Evolutionary conservation across 2,113 vertebrate species (phyloP).

Genomic region (Pimephales promelas): DNA sequence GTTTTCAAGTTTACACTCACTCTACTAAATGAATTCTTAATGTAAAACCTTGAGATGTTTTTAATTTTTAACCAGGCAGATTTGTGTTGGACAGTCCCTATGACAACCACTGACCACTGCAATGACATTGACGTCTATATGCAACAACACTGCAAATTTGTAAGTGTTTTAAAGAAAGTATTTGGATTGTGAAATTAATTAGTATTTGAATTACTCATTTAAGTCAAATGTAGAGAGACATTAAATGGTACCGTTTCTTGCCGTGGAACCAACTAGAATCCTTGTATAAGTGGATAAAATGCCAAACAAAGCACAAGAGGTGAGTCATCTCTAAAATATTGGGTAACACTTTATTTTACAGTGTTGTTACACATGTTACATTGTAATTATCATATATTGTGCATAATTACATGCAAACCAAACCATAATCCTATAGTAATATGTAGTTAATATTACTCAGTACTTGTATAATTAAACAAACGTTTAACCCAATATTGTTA

Average conservation of each 20-base stretch:
- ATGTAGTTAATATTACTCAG: too few relatives aligned
- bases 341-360: too few relatives aligned
- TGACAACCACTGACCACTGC: conserved; percentile 59
- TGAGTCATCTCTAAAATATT: conserved; percentile 52
- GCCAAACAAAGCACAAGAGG: conserved; percentile 81
- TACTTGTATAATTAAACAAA: too few relatives aligned
- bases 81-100: conserved; percentile 71
- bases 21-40: background rate
- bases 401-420: too few relatives aligned
- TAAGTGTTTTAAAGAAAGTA: background rate
- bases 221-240: background rate
- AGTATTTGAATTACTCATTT: background rate
- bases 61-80: conserved; percentile 73
- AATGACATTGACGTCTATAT: conserved; percentile 2
- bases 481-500: background rate
- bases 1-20: background rate
- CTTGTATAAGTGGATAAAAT: conserved; percentile 64
- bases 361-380: too few relatives aligned
- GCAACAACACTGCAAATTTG: conserved; percentile 6
- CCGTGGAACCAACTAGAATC: background rate
- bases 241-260: conserved; percentile 5
- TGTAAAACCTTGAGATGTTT: conserved; percentile 18
- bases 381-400: too few relatives aligned
- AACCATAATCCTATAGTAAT: too few relatives aligned
- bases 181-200: background rate